Base-by-base conservation (phyloP, 2,113 vertebrate species). In the Shinisaurus crocodilurus region DNA sequence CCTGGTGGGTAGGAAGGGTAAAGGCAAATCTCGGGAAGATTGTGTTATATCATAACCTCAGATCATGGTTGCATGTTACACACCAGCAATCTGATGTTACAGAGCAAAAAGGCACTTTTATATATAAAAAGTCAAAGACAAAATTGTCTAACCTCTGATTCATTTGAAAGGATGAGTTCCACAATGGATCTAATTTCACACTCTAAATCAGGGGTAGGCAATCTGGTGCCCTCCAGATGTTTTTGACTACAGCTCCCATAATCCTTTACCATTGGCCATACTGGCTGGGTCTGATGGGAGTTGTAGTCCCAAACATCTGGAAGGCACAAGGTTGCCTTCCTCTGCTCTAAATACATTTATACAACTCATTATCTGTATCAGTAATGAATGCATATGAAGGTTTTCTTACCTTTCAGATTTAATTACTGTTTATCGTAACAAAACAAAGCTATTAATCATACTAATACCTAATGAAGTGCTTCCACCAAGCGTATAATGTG, bases 1-100 rank as follows among this genome's bases (percentile, higher is more conserved):
- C 18, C 84, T 92, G 75, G 90, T 37, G 67, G 34, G 89, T 43
- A 98, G 96, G 92, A 98, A 94, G 57, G 96, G 95, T 67, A 98
- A 98, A 94, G 97, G 96, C 18, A 99, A 95, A 93, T 96, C 95
- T 90, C 99, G 98, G 94, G 99, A 99, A 57, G 98, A 99, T 1
- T 99, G 98, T 88, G 96, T 97, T 54, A 82, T 99, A 96, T 98
- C 98, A 0, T 99, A 90, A 97, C 63, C 1, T 5, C 20, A 40
- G 43, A 0, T 75, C 43, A 15, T 65, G 54, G 6, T 45, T 79
- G 29, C 1, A 0, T 85, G n/a, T 23, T 72, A 70, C 5, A 1
- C 15, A 84, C 76, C 72, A 32, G 7, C 57, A 6, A 3, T 80
- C 65, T 67, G 80, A 60, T 76, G 65, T 32, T 82, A 43, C 82